Base-by-base conservation (phyloP, 2,888 invertebrate genomes). In the Leptothorax acervorum region DNA sequence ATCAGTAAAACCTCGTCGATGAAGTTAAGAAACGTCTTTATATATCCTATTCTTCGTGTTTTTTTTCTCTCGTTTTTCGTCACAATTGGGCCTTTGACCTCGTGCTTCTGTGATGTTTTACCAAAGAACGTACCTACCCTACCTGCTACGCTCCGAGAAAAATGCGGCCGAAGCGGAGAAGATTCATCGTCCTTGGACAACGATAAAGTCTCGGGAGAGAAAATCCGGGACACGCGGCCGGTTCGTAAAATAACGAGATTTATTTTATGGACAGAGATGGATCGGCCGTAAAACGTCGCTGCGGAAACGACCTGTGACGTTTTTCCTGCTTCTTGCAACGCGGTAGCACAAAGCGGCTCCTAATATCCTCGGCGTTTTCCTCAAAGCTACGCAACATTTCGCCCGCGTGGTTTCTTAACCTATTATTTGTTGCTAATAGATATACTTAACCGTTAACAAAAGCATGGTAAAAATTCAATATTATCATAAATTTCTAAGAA, bases 241-340 rank as follows among this genome's bases (percentile, higher is more conserved):
- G 65, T 83, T 57, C 62, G 75, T 39, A 68, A 85, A 87, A 83
- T 73, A 79, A 82, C 79, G 76, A 70, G 79, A 86, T 83, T 86
- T 48, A 73, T 78, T 86, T 82, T 66, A 68, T 68, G 73, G 78
- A 85, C 87, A 51, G 66, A 82, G 76, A 75, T 74, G 68, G 68
- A 86, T 83, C 70, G 84, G n/a, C 82, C 74, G 74, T 79, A 78
- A 83, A 85, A 78, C 83, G 76, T 76, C 75, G 51, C 65, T 23
- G 23, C 15, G 74, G 51, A 39, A 62, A 62, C 66, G 73, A 63
- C 51, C 53, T 82, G 82, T 60, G 63, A 75, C 78, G 74, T 75
- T 68, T 81, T 60, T 84, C 79, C 65, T 63, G 45, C 82, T 82
- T 75, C 66, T 83, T 68, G 81, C 35, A 60, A 60, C 74, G 45